Evolutionary conservation across 2,888 invertebrate genomes (phyloP), one percentile per base, ranked within the genome.

Genomic region (Standfussiana lucernea): DNA sequence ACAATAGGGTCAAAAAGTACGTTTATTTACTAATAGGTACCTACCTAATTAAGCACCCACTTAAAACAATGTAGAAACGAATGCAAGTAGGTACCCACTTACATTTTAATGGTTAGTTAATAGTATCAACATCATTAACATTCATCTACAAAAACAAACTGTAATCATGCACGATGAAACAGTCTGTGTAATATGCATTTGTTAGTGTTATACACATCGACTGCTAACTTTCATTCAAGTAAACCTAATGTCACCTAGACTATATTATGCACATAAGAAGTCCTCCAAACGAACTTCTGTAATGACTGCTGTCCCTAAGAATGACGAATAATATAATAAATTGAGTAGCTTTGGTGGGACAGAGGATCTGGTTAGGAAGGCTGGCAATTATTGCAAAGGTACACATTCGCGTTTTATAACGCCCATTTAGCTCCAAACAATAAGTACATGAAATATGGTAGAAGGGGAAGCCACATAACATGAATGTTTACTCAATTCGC

Each of bases 101-200:
- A 18, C n/a, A 47, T 50, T 21, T 59, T 72, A 76, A 53, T 84
- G 28, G 37, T 59, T 73, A 70, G 76, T 59, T 79, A 79, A 83
- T 83, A 71, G 76, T 66, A 70, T 72, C 72, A 47, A 80, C 72
- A 84, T 84, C 80, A 56, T 70, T 83, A 73, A 61, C 62, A 61
- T 65, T 68, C 7, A 65, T 65, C 69, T 62, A 75, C 21, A 69
- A 69, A 45, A 79, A 73, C 66, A 73, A 83, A 72, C 70, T 72
- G 42, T 53, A 47, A 73, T 42, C 35, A 61, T 28, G 40, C 53
- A 15, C 66, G 53, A 45, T 45, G 65, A 42, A 66, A 28, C 56
- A 74, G n/a, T 45, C 37, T 42, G 42, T 61, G 24, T 32, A 32
- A 40, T 45, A 37, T 32, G 62, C 42, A 35, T 24, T 21, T 53